Percentiles rank a stretch among this genome's conserved stretches.
These are phyloP conservation scores for Falco concolor DNA, from an alignment of 2,797 vertebrate genomes.

Conservation along the genomic window DNA sequence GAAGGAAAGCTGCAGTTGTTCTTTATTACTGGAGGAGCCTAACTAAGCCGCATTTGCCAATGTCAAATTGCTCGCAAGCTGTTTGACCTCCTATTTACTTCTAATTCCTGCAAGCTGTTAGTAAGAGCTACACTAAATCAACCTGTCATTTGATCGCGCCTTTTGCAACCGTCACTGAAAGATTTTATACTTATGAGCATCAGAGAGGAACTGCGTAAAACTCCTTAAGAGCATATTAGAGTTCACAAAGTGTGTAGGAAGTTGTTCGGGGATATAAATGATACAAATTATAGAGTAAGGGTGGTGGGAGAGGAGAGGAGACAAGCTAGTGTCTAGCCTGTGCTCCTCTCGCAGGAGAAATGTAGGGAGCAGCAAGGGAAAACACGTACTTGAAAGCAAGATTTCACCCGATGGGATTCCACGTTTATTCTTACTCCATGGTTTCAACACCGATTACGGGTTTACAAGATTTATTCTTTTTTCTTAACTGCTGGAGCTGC, in stretches of 20 bases:
- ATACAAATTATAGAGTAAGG: not conserved
- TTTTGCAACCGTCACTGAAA: constrained; percentile 10
- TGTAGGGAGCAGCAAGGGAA: not conserved
- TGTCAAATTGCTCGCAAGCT: constrained; percentile 61
- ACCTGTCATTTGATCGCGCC: constrained; percentile 58
- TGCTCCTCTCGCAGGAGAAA: not conserved
- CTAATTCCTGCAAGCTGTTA: constrained; percentile 69
- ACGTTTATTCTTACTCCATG: not conserved
- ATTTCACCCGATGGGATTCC: not conserved
- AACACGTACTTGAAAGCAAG: not conserved
- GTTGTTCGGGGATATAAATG: not conserved
- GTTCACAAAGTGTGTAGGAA: not conserved
- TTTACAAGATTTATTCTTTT: not conserved
- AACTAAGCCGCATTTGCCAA: constrained; percentile 64
- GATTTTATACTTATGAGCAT: constrained; percentile 47
- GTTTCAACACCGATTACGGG: not conserved
- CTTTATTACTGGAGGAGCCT: constrained; percentile 58
- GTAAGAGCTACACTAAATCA: constrained; percentile 67
- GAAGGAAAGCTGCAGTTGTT: not conserved
- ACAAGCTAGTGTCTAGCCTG: not conserved
- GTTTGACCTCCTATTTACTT: constrained; percentile 72
- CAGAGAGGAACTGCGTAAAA: constrained; percentile 19
- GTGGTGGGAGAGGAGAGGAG: not conserved
- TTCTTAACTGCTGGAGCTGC: constrained; percentile 24
- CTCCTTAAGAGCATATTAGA: not conserved